A percentile compares a stretch with the other conserved stretches of the same genome.
These are phyloP conservation scores for Montifringilla adamsi DNA, from an alignment of 2,113 vertebrate species.

Conservation along the genomic window DNA sequence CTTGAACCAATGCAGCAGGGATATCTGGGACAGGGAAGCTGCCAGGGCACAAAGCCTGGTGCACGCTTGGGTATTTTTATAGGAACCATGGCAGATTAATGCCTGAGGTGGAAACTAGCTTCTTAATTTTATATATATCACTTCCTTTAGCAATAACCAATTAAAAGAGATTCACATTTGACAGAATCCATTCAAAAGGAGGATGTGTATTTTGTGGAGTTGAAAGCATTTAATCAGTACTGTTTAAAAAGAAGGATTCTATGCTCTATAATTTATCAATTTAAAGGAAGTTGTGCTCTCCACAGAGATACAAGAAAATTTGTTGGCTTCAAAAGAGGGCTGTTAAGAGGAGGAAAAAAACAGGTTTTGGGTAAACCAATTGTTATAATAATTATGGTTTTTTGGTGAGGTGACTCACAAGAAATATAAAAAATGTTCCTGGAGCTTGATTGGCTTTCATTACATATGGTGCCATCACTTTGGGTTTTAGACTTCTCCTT, in stretches of 20 bases:
- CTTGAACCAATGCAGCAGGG: not conserved
- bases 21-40: not conserved
- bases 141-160: constrained; percentile 24
- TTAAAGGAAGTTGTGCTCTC: not conserved
- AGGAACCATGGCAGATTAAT: not conserved
- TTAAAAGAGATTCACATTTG: not conserved
- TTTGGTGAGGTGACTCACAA: not conserved
- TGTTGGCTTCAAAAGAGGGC: not conserved
- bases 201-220: not conserved
- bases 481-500: not conserved
- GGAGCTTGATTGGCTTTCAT: not conserved
- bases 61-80: not conserved
- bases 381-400: not conserved
- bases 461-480: accelerated
- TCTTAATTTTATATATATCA: not conserved
- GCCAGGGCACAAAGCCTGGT: not conserved
- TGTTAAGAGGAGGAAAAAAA: not conserved
- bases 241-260: not conserved
- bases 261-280: not conserved
- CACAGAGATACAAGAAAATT: not conserved
- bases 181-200: not conserved
- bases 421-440: not conserved
- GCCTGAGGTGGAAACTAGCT: not conserved
- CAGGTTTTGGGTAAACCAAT: not conserved
- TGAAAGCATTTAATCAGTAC: not conserved